Base-by-base conservation (phyloP, 2,113 vertebrate species). In the Tringa solitaria region DNA sequence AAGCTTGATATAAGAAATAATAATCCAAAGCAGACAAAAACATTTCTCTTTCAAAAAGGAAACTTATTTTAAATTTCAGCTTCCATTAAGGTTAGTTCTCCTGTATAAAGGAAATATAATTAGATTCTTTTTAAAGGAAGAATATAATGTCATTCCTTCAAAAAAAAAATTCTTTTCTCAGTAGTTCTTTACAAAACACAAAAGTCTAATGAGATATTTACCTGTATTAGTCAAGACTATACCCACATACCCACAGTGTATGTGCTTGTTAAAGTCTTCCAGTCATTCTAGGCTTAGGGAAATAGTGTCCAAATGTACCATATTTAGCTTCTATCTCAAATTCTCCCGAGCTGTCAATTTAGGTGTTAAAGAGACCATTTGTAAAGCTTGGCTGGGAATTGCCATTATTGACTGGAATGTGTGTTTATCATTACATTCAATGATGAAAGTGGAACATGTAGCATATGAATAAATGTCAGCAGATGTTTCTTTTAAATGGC, bases 281-380 rank as follows among this genome's bases (percentile, higher is more conserved):
- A 98, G 96, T 98, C 96, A 98, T 97, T 95, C 97, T 97, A 98
- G 97, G 98, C 98, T 98, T 97, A 97, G 97, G 86, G 94, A 98
- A 98, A 98, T 97, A 98, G 96, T 98, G 98, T 98, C 98, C 98
- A 98, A 98, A 98, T 98, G 98, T 98, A 98, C 98, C 98, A 98
- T 98, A 98, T 98, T 98, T 98, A 98, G 98, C 98, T 98, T 98
- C 98, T 98, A 98, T 98, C 98, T 98, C 97, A 98, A 98, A 98
- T 98, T 98, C 98, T 98, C 97, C 98, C 98, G 98, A 98, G 98
- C 98, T 98, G 98, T 98, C 98, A 98, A 97, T 98, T 98, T 98
- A 98, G 98, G 98, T 98, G 98, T 98, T 98, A 98, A 98, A 98
- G 98, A 98, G 98, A 98, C 98, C 98, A 98, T 98, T 98, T 98